Conservation (phyloP, 2,113 vertebrate genomes). For the Odobenus rosmarus region DNA sequence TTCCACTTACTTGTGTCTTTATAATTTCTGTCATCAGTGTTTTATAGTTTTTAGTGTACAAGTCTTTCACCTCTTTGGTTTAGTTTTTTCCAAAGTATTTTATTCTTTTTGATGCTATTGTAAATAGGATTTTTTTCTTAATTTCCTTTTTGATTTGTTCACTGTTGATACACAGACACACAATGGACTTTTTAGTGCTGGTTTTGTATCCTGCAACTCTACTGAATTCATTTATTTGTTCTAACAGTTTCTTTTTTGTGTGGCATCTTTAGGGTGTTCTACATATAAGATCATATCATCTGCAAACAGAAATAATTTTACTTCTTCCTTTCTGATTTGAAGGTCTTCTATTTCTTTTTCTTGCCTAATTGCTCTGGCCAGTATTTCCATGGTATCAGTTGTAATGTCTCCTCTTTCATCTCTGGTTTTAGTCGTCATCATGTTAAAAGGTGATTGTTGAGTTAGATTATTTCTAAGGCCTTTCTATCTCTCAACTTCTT, state of each 20-base stretch:
- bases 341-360: not conserved
- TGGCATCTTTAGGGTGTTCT: not conserved
- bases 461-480: not conserved
- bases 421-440: constrained; percentile 20
- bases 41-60: not conserved
- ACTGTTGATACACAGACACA: not conserved
- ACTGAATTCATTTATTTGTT: not conserved
- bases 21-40: not conserved
- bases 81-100: not conserved
- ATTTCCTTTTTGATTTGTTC: not conserved
- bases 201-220: not conserved
- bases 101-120: not conserved
- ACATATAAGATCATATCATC: not conserved
- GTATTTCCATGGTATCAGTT: not conserved
- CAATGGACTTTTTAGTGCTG: not conserved
- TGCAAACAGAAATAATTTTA: constrained; percentile 18
- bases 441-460: not conserved
- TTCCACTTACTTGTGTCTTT: not conserved
- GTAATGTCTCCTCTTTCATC: not conserved
- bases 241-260: not conserved
- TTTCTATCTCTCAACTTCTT: constrained; percentile 15
- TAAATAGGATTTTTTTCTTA: not conserved
- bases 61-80: constrained; percentile 2
- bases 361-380: not conserved
- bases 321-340: not conserved